These are phyloP conservation scores for Neosilurus hyrtlii DNA, from an alignment of 2,797 vertebrate species.

Conservation along the genomic window DNA sequence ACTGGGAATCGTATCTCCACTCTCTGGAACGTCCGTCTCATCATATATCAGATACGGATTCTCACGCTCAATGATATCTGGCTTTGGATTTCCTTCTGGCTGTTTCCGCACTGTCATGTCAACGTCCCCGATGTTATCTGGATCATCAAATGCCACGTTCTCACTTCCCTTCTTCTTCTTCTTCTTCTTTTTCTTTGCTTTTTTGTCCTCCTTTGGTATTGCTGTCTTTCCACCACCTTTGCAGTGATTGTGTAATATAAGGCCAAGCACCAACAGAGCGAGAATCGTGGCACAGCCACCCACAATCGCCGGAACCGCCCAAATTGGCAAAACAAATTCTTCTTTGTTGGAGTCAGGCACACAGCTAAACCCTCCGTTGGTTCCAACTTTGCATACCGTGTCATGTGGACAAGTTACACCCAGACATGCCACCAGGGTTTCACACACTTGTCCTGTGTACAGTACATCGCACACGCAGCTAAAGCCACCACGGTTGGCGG, in stretches of 20 bases:
- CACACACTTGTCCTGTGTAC: constrained; percentile 82
- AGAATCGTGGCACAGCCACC: constrained; percentile 89
- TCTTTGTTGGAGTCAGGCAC: constrained; percentile 66
- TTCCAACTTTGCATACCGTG: constrained; percentile 74
- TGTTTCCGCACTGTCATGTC: constrained; percentile 96
- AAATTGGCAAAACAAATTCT: constrained; percentile 84
- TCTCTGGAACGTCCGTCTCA: constrained; percentile 87
- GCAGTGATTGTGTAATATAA: constrained; percentile 95
- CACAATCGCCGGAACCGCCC: constrained; percentile 95
- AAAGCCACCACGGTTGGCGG: constrained; percentile 73
- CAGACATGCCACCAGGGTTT: constrained; percentile 85
- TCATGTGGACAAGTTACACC: constrained; percentile 82
- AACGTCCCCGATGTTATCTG: constrained; percentile 87
- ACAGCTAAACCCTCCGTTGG: constrained; percentile 78
- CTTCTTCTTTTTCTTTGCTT: constrained; percentile 93
- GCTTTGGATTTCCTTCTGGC: constrained; percentile 95
- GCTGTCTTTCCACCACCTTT: constrained; percentile 78
- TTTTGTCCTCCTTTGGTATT: constrained; percentile 86
- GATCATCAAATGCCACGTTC: constrained; percentile 93
- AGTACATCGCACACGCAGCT: constrained; percentile 86
- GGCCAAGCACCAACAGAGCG: constrained; percentile 87
- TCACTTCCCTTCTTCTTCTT: constrained; percentile 96
- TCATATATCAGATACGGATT: constrained; percentile 97
- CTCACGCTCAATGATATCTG: constrained; percentile 95
- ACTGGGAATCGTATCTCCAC: constrained; percentile 85